phyloP scores from a whole-genome alignment of 2,113 vertebrate genomes.

The Salvelinus namaycush region DNA sequence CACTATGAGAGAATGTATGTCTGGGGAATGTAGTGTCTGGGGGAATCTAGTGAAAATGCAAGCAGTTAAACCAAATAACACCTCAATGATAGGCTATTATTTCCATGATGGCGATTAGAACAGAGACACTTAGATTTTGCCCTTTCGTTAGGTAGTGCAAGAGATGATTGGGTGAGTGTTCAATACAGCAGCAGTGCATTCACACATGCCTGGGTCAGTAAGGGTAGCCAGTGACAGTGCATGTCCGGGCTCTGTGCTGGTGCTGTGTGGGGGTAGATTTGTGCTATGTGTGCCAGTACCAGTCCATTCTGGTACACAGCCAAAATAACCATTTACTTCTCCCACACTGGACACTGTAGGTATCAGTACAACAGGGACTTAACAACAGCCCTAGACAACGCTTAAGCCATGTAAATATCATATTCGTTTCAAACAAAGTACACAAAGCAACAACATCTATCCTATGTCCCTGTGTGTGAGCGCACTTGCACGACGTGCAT shows the following conservation, averaged over 20 bases:
- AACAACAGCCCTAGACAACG: not conserved
- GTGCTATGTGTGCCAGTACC: slow-evolving; percentile 12
- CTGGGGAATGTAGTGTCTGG: too few species aligned
- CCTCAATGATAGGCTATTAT: not conserved
- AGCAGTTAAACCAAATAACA: not conserved
- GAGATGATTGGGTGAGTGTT: slow-evolving; percentile 1
- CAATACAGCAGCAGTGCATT: slow-evolving; percentile 8
- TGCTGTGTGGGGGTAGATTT: too few species aligned
- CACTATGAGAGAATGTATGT: too few species aligned
- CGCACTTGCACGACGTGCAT: not conserved
- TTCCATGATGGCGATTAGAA: not conserved
- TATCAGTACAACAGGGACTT: slow-evolving; percentile 18
- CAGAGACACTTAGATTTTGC: not conserved
- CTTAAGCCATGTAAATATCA: not conserved
- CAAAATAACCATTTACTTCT: slow-evolving; percentile 33
- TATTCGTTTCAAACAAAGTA: not conserved
- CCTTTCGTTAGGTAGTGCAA: not conserved
- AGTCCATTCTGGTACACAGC: slow-evolving; percentile 23
- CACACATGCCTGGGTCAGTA: not conserved
- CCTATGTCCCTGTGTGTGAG: not conserved
- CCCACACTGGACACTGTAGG: slow-evolving; percentile 4
- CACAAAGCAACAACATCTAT: too few species aligned
- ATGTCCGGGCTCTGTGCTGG: not conserved
- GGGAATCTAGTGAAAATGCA: too few species aligned
- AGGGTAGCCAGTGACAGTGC: not conserved